These are phyloP conservation scores for Panthera leo DNA, from an alignment of 2,113 vertebrate species.

Conservation along the genomic window DNA sequence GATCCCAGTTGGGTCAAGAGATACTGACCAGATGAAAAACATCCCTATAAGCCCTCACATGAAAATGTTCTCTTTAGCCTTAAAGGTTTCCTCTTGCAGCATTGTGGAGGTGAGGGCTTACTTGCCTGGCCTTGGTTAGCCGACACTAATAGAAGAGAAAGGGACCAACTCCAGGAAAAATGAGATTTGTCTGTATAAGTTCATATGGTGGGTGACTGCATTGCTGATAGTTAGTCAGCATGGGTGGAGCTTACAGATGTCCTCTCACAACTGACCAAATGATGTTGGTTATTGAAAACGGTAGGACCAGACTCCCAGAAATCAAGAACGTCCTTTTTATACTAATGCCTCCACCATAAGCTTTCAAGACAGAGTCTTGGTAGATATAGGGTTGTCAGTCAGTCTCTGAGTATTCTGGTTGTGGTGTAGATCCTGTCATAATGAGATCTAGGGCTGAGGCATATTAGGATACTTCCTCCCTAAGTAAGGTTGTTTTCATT, in stretches of 20 bases:
- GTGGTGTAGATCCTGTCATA: background rate
- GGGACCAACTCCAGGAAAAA: background rate
- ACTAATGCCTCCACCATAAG: background rate
- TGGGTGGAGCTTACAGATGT: background rate
- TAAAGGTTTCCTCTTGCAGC: background rate
- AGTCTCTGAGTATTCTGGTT: background rate
- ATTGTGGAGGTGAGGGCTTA: background rate
- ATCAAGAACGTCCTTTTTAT: background rate
- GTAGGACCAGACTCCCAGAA: background rate
- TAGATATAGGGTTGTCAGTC: background rate
- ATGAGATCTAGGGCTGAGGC: background rate
- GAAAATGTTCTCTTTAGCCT: background rate
- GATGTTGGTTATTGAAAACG: background rate
- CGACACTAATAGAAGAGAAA: background rate
- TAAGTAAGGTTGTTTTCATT: background rate
- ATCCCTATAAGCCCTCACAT: background rate
- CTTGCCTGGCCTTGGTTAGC: background rate
- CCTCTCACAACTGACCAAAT: background rate
- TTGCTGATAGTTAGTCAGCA: background rate
- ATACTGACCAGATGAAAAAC: background rate
- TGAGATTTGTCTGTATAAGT: background rate
- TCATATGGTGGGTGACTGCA: background rate
- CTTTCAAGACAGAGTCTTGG: background rate
- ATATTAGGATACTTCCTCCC: background rate
- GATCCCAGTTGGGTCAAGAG: background rate